Evolutionary conservation across 2,797 vertebrate species (phyloP), one percentile per base, ranked within the genome.

Genomic region (Coreius guichenoti): DNA sequence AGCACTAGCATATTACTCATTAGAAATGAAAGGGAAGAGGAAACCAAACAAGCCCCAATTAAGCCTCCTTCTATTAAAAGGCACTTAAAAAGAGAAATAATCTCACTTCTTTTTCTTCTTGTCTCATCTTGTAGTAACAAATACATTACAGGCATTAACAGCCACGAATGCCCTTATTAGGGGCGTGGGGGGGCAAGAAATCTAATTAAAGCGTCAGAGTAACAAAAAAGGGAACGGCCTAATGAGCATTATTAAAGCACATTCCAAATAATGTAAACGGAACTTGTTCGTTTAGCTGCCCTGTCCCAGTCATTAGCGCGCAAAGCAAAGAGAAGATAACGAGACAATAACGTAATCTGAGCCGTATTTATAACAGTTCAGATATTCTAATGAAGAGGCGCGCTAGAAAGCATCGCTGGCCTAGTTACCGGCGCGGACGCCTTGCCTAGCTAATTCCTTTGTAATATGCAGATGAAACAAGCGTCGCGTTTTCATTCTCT

Each of bases 121-220:
- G 90, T 94, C 88, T 93, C 87, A 76, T 92, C 89, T 89, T 92
- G 93, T 94, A 93, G 91, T 91, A 94, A 94, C 93, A 94, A 94
- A 95, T 89, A 90, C 92, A 94, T 94, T 93, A 93, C 93, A 93
- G 93, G 89, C 92, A 90, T 95, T 93, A 93, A 93, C 89, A 90
- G 89, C 92, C 92, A 87, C 76, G 87, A 88, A 90, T 87, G 87
- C 90, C 87, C 90, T 91, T 90, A 90, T 91, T 92, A 91, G 82
- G 83, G 85, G 61, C 80, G 26, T 89, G 83, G 26, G 61, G 58
- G 61, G 83, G 88, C 84, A 36, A 43, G 89, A 91, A 89, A 92
- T 92, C 90, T 92, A 94, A 94, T 95, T 95, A 95, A 92, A 90
- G 89, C 76, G 89, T 86, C 87, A 81, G 86, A 65, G 88, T 83